Evolutionary conservation across 2,113 vertebrate genomes (phyloP).

Genomic region (Hippoglossus stenolepis): DNA sequence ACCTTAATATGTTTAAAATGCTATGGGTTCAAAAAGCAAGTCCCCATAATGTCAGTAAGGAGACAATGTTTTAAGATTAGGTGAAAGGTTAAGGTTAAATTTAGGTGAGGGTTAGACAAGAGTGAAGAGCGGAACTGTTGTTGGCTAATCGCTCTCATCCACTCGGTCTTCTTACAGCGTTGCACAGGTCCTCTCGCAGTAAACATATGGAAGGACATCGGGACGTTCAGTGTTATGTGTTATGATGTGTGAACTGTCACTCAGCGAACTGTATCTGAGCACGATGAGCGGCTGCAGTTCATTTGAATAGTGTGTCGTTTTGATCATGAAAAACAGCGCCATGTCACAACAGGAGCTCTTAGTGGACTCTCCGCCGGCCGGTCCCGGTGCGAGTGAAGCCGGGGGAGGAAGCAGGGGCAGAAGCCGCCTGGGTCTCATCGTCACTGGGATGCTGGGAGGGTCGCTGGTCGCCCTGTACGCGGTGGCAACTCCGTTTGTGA

Average conservation of each 20-base stretch:
- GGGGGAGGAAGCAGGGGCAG: not conserved
- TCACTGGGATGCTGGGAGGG: slow-evolving; percentile 83
- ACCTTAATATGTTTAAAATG: no score
- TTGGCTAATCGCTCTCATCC: not conserved
- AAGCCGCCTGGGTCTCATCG: slow-evolving; percentile 80
- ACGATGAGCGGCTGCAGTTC: not conserved
- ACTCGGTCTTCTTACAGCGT: slow-evolving; percentile 17
- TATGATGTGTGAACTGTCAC: not conserved
- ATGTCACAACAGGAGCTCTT: slow-evolving; percentile 34
- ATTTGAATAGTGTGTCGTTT: not conserved
- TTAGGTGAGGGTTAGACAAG: no score
- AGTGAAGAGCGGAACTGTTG: slow-evolving; percentile 23
- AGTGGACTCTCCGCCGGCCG: not conserved
- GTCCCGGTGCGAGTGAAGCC: not conserved
- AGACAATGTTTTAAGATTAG: no score
- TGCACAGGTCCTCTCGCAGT: slow-evolving; percentile 27
- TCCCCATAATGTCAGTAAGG: no score
- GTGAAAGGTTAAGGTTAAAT: no score
- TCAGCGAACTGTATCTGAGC: no score
- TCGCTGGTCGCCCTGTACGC: slow-evolving; percentile 87
- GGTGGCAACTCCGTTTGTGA: slow-evolving; percentile 86
- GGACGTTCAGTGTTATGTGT: not conserved
- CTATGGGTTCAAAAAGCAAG: no score
- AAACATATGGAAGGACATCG: not conserved
- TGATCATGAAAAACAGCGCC: not conserved